phyloP scores from a whole-genome alignment of 2,888 invertebrate species.

The Kryphioiulus occultus region DNA sequence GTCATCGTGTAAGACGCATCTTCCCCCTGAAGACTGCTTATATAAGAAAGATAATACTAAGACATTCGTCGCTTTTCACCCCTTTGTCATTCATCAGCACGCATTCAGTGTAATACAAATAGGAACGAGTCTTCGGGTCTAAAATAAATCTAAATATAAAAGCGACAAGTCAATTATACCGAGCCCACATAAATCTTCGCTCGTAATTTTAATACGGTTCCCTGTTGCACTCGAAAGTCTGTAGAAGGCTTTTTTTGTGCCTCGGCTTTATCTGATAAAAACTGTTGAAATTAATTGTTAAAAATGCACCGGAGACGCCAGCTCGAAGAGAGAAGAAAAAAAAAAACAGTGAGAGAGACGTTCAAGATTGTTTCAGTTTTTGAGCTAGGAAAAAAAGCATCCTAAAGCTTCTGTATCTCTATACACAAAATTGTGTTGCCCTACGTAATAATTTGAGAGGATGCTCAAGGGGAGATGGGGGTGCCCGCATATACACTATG shows the following conservation, averaged over 20 bases:
- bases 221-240: background rate
- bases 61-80: background rate
- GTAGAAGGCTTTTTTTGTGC: background rate
- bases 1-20: too few species aligned
- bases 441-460: background rate
- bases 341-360: background rate
- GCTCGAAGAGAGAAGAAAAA: background rate
- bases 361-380: constrained; percentile 27
- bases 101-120: constrained; percentile 25
- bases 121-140: background rate
- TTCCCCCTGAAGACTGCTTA: too few species aligned
- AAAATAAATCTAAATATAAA: constrained; percentile 40
- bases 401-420: too few species aligned
- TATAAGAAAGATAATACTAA: too few species aligned
- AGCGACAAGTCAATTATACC: constrained; percentile 29
- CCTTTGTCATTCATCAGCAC: constrained; percentile 1
- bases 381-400: background rate
- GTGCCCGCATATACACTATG: background rate
- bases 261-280: background rate
- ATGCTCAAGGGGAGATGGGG: background rate
- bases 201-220: constrained; percentile 12
- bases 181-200: constrained; percentile 1
- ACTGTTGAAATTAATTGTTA: constrained; percentile 27
- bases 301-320: constrained; percentile 9
- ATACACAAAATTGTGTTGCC: background rate